Percentiles rank a stretch among this genome's conserved stretches.
phyloP scores from a whole-genome alignment of 2,888 invertebrate genomes.

The Panopea generosa region DNA sequence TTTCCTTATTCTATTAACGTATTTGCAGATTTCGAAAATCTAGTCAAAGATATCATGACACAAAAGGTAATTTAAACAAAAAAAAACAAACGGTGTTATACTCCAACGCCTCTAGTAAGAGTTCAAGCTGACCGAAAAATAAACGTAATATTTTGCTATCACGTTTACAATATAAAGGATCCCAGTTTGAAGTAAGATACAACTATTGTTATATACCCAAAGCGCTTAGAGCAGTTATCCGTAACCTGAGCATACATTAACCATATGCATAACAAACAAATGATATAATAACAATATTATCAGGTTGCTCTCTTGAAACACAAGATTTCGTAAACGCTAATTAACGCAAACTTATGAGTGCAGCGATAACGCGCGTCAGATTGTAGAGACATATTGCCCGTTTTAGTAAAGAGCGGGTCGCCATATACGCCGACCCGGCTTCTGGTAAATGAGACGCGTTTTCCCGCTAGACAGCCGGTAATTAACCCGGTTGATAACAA shows the following conservation, averaged over 20 bases:
- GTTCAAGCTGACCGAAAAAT: too few relatives aligned
- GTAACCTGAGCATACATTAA: slow-evolving; percentile 42
- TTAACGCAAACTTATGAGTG: slow-evolving; percentile 47
- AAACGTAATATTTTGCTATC: too few relatives aligned
- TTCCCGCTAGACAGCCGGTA: not conserved
- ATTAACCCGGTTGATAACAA: not conserved
- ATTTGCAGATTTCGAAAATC: too few relatives aligned
- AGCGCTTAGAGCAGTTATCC: not conserved
- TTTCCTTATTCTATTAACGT: too few relatives aligned
- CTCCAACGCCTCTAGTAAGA: too few relatives aligned
- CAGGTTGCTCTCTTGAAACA: slow-evolving; percentile 43
- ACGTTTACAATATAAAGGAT: too few relatives aligned
- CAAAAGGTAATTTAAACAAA: too few relatives aligned
- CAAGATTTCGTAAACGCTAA: slow-evolving; percentile 42
- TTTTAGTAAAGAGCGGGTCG: slow-evolving; percentile 31
- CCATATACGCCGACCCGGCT: slow-evolving; percentile 32
- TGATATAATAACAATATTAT: slow-evolving; percentile 41
- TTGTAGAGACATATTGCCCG: slow-evolving; percentile 34
- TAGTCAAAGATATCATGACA: too few relatives aligned
- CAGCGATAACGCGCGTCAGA: slow-evolving; percentile 39
- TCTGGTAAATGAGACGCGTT: slow-evolving; percentile 31
- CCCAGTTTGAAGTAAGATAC: too few relatives aligned
- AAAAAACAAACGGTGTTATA: too few relatives aligned
- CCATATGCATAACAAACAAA: slow-evolving; percentile 31
- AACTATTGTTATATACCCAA: too few relatives aligned